Base-by-base conservation (phyloP, 2,113 vertebrate genomes). In the Dolichotis patagonum region DNA sequence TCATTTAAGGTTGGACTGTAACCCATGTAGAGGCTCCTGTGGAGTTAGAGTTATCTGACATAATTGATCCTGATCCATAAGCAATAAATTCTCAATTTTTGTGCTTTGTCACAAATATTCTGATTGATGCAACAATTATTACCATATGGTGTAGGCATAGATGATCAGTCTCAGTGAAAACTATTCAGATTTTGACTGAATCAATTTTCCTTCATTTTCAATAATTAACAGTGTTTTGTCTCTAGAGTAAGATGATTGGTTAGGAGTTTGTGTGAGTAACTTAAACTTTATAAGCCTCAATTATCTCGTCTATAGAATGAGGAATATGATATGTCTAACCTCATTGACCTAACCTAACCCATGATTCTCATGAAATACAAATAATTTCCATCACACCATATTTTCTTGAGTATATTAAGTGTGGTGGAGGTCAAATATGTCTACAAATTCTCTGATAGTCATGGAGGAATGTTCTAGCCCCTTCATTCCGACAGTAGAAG, bases 141-240 rank as follows among this genome's bases (percentile, higher is more conserved):
- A 14, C 20, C 35, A 95, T 78, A 41, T 78, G 65, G 1, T 75
- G 62, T 92, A 69, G 14, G 16, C 46, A 49, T 26, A 87, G 1
- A 38, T 88, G 52, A 92, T 95, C 16, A 46, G 60, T 87, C 63
- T 84, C 12, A 83, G 80, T 73, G 60, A 96, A 92, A 86, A 75
- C 41, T 73, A 67, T 73, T 82, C 91, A 77, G 7, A 54, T 30
- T 75, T 83, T 87, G 38, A 80, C 5, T 49, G 13, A 73, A 89
- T 41, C 11, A 92, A 67, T 52, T 80, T 52, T 10, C 65, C 10
- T 13, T 62, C 75, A 32, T 67, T 77, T 78, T 71, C 26, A 12
- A 62, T 94, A 14, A 80, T 82, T 35, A 26, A 69, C 60, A 67
- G n/a, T 52, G 1, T 81, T 63, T 88, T n/a, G 5, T 16, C 13